Conservation (phyloP, 2,113 vertebrate genomes). For the Anser brachyrhynchus region DNA sequence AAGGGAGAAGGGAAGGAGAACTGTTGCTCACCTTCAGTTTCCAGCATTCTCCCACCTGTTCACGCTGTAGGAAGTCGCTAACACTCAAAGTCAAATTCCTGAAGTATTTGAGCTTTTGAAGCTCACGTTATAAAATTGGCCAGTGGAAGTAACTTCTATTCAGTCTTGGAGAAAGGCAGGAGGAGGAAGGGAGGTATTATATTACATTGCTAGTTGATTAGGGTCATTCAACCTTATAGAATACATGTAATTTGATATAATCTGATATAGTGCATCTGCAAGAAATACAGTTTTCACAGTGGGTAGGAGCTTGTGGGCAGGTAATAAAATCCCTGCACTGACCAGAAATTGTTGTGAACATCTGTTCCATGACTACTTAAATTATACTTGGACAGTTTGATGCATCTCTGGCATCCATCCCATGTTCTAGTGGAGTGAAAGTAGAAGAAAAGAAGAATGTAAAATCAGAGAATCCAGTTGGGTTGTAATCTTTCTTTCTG, state of each 20-base stretch:
- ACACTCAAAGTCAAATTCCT: slow-evolving; percentile 55
- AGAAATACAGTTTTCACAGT: slow-evolving; percentile 55
- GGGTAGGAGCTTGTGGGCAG: slow-evolving; percentile 40
- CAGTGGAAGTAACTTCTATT: not conserved
- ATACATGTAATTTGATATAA: slow-evolving; percentile 9
- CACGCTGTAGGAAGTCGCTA: not conserved
- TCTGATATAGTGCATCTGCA: slow-evolving; percentile 11
- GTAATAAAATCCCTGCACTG: slow-evolving; percentile 59
- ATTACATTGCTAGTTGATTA: not conserved
- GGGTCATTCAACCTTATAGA: not conserved
- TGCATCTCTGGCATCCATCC: slow-evolving; percentile 62
- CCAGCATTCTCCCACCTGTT: slow-evolving; percentile 55
- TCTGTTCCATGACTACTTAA: slow-evolving; percentile 69
- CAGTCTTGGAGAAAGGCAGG: not conserved
- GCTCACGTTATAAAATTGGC: fast-evolving
- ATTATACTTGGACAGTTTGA: slow-evolving; percentile 63
- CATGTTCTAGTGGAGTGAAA: not conserved
- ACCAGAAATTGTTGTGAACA: slow-evolving; percentile 67
- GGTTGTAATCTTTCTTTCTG: slow-evolving; percentile 31
- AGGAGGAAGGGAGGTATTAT: not conserved
- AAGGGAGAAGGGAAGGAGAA: slow-evolving; percentile 41
- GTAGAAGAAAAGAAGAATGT: slow-evolving; percentile 41
- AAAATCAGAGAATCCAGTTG: slow-evolving; percentile 39
- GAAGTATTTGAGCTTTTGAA: slow-evolving; percentile 2
- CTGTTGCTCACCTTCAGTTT: slow-evolving; percentile 43